phyloP scores from a whole-genome alignment of 2,797 vertebrate species.

The Labeo calbasu region DNA sequence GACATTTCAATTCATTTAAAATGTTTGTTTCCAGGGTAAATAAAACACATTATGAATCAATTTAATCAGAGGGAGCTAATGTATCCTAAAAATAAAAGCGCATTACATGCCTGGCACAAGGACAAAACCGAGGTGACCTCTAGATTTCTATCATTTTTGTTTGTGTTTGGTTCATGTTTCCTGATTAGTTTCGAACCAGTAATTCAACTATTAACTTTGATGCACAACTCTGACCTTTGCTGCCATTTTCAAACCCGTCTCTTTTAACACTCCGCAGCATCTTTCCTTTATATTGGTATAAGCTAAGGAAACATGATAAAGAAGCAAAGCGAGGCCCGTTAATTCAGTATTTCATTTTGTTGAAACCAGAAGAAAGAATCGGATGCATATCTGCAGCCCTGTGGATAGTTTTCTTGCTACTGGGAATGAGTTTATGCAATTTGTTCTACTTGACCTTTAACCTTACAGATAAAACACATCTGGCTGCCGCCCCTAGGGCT shows the following conservation, averaged over 20 bases:
- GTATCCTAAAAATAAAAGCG: neutral
- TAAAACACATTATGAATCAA: slow-evolving; percentile 27
- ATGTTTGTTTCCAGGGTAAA: slow-evolving; percentile 22
- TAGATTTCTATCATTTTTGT: slow-evolving; percentile 19
- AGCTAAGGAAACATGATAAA: slow-evolving; percentile 13
- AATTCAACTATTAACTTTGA: slow-evolving; percentile 3
- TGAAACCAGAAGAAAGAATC: slow-evolving; percentile 15
- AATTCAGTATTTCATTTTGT: slow-evolving; percentile 5
- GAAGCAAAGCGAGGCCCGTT: slow-evolving; percentile 36
- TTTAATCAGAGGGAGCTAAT: slow-evolving; percentile 7
- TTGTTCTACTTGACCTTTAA: slow-evolving; percentile 68
- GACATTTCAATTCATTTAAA: slow-evolving; percentile 11
- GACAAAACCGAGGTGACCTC: slow-evolving; percentile 6
- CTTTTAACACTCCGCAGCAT: neutral
- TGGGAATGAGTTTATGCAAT: slow-evolving; percentile 57
- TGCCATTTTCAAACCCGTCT: neutral
- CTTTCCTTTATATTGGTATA: neutral
- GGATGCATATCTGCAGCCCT: slow-evolving; percentile 10
- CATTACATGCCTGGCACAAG: slow-evolving; percentile 13
- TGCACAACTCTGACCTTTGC: neutral
- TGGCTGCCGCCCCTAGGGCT: slow-evolving; percentile 47
- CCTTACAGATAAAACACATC: slow-evolving; percentile 60
- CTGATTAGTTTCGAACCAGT: slow-evolving; percentile 15
- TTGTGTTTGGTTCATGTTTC: slow-evolving; percentile 11
- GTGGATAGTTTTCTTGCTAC: slow-evolving; percentile 51